A percentile compares a stretch with the other conserved stretches of the same genome.
These are phyloP conservation scores for Potamarius usumacintae DNA, from an alignment of 2,113 vertebrate genomes.

Conservation along the genomic window DNA sequence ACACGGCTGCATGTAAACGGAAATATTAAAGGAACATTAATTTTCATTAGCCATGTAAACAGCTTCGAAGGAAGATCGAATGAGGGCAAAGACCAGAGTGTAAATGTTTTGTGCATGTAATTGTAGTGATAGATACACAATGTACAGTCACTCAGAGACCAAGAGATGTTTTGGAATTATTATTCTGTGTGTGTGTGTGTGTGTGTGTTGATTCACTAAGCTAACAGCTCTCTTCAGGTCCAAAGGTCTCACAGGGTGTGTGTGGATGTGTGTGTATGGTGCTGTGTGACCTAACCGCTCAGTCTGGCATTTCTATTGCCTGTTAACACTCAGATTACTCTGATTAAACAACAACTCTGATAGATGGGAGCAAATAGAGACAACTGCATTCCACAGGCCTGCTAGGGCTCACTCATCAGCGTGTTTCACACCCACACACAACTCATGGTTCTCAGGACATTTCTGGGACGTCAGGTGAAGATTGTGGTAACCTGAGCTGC, in stretches of 20 bases:
- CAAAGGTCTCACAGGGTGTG: slow-evolving; percentile 62
- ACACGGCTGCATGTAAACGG: too few relatives aligned
- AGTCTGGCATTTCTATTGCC: slow-evolving; percentile 51
- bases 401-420: slow-evolving; percentile 55
- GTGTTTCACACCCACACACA: slow-evolving; percentile 41
- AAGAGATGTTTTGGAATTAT: slow-evolving; percentile 20
- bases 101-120: too few relatives aligned
- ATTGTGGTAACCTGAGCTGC: slow-evolving; percentile 18
- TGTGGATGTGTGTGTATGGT: slow-evolving; percentile 37
- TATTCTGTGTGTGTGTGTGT: background rate
- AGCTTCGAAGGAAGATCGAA: too few relatives aligned
- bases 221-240: slow-evolving; percentile 48
- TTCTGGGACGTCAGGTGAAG: slow-evolving; percentile 29
- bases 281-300: slow-evolving; percentile 53
- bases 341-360: slow-evolving; percentile 55
- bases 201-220: slow-evolving; percentile 45
- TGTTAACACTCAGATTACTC: slow-evolving; percentile 62
- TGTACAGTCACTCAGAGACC: background rate
- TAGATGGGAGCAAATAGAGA: slow-evolving; percentile 61
- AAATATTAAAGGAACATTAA: too few relatives aligned
- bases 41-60: too few relatives aligned
- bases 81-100: too few relatives aligned
- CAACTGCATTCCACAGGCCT: slow-evolving; percentile 52
- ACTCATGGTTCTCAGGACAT: background rate
- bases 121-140: too few relatives aligned